phyloP scores from a whole-genome alignment of 2,797 vertebrate genomes.

The Chelon auratus region DNA sequence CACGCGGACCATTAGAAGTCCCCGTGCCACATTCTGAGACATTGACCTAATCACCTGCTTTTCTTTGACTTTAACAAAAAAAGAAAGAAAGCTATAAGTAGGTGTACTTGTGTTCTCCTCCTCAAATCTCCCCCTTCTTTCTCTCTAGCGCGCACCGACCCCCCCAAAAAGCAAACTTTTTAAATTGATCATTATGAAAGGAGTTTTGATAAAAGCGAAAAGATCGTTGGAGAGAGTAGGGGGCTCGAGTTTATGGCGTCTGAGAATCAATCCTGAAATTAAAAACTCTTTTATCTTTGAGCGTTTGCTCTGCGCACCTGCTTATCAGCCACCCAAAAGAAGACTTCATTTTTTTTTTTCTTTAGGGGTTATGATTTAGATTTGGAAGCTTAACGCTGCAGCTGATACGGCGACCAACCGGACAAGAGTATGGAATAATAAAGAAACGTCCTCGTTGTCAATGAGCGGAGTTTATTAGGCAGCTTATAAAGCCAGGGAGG shows the following conservation, averaged over 20 bases:
- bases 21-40: slow-evolving; percentile 41
- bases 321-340: neutral
- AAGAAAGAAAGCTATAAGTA: neutral
- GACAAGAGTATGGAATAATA: slow-evolving; percentile 35
- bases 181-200: neutral
- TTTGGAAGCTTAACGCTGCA: neutral
- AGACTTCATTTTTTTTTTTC: neutral
- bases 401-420: neutral
- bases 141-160: too few relatives aligned
- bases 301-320: slow-evolving; percentile 52
- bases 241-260: neutral
- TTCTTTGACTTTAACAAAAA: slow-evolving; percentile 22
- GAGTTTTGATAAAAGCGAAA: neutral
- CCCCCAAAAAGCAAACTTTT: neutral
- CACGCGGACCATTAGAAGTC: slow-evolving; percentile 25
- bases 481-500: slow-evolving; percentile 70
- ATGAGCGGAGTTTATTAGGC: slow-evolving; percentile 68
- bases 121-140: too few relatives aligned
- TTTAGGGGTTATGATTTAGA: slow-evolving; percentile 6
- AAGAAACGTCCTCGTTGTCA: slow-evolving; percentile 54
- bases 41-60: slow-evolving; percentile 59
- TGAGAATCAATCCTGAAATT: neutral
- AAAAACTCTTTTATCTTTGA: neutral
- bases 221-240: neutral
- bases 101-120: neutral